Conservation (phyloP, 2,888 invertebrate species). For the Cecidostiba fungosa region DNA sequence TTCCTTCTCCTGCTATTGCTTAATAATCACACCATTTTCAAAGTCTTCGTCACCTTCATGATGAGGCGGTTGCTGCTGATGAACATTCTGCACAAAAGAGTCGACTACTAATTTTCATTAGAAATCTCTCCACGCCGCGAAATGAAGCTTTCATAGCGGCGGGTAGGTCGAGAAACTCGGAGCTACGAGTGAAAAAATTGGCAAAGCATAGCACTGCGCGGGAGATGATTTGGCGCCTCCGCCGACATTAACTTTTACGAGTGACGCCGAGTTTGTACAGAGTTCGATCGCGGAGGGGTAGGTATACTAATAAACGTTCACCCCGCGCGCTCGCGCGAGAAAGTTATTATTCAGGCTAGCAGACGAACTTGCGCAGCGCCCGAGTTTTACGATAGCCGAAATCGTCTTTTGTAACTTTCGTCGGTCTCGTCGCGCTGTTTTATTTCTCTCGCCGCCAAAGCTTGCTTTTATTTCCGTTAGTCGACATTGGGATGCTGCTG, state of each 20-base stretch:
- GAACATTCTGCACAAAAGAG: neutral
- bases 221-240: slow-evolving; percentile 55
- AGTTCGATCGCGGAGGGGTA: slow-evolving; percentile 47
- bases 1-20: neutral
- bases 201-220: slow-evolving; percentile 19
- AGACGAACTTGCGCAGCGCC: slow-evolving; percentile 19
- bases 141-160: neutral
- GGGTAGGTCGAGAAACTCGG: neutral
- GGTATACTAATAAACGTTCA: slow-evolving; percentile 59
- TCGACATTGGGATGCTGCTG: neutral
- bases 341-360: slow-evolving; percentile 59
- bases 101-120: slow-evolving; percentile 43
- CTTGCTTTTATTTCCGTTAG: slow-evolving; percentile 55
- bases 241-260: slow-evolving; percentile 61
- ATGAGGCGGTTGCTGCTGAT: neutral
- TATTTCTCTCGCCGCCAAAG: slow-evolving; percentile 43
- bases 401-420: slow-evolving; percentile 61
- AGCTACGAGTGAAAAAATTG: slow-evolving; percentile 47
- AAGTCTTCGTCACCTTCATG: neutral
- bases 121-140: neutral
- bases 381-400: slow-evolving; percentile 51
- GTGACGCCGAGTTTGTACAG: slow-evolving; percentile 42
- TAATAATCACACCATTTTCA: neutral
- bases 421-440: slow-evolving; percentile 31
- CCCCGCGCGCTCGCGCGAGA: slow-evolving; percentile 46